Conservation (phyloP, 2,797 vertebrate species). For the Cirrhinus mrigala region DNA sequence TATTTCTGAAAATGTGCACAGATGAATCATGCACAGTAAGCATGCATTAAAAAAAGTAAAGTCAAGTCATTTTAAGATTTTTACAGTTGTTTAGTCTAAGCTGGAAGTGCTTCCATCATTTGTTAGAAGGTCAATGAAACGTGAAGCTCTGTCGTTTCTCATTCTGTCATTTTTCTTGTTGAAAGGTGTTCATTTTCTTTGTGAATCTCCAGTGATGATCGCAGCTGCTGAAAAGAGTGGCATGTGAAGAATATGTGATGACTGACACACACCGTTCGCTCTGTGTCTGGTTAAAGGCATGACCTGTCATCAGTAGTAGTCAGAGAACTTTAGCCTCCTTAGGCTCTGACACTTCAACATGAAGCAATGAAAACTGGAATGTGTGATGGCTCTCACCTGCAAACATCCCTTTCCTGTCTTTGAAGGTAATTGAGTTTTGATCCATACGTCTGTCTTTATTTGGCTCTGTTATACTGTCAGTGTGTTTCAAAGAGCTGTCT, state of each 20-base stretch:
- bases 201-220: constrained; percentile 48
- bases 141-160: constrained; percentile 5
- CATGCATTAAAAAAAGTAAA: background rate
- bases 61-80: background rate
- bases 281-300: constrained; percentile 48
- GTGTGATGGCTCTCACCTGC: constrained; percentile 35
- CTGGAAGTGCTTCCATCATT: background rate
- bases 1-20: background rate
- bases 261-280: constrained; percentile 16
- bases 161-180: constrained; percentile 32
- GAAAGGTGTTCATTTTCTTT: constrained; percentile 45
- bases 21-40: background rate
- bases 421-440: constrained; percentile 49
- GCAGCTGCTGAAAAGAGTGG: constrained; percentile 33
- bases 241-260: constrained; percentile 44
- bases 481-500: constrained; percentile 49
- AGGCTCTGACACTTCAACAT: constrained; percentile 20
- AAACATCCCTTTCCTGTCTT: constrained; percentile 20
- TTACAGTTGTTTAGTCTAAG: background rate
- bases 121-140: constrained; percentile 33
- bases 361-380: constrained; percentile 10
- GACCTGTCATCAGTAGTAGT: constrained; percentile 43
- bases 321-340: constrained; percentile 18
- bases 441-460: constrained; percentile 48
- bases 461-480: constrained; percentile 41